phyloP scores from a whole-genome alignment of 2,113 vertebrate genomes.

The Neomonachus schauinslandi region DNA sequence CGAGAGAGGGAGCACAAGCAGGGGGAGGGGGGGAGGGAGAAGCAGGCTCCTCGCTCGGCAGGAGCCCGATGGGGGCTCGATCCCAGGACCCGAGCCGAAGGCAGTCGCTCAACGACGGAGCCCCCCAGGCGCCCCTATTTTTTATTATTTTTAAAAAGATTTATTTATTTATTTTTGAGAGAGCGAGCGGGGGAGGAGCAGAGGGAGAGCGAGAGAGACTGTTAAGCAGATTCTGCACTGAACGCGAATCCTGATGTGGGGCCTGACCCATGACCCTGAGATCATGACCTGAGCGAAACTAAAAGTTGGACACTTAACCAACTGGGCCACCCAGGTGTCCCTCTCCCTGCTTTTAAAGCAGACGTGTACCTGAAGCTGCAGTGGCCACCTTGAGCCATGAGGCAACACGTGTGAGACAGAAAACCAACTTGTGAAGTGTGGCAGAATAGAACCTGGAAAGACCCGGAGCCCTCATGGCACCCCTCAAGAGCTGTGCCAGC shows the following conservation, averaged over 20 bases:
- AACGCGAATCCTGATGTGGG: neutral
- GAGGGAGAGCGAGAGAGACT: neutral
- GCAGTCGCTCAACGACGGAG: too few relatives aligned
- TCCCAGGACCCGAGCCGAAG: too few relatives aligned
- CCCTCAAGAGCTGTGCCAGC: neutral
- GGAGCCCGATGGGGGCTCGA: too few relatives aligned
- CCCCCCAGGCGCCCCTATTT: too few relatives aligned
- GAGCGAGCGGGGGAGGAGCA: too few relatives aligned
- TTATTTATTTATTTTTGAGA: too few relatives aligned
- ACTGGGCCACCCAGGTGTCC: neutral
- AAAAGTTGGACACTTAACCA: neutral
- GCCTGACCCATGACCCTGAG: neutral
- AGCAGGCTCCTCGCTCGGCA: too few relatives aligned
- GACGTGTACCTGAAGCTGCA: neutral
- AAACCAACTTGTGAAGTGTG: neutral
- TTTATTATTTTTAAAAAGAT: too few relatives aligned
- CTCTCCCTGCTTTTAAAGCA: too few relatives aligned
- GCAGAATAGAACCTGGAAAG: neutral
- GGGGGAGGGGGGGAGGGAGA: too few relatives aligned
- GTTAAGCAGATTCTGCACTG: neutral
- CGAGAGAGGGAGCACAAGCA: too few relatives aligned
- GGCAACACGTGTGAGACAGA: too few relatives aligned
- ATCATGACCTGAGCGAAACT: neutral
- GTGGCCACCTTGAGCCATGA: neutral
- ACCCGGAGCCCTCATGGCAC: accelerated